A percentile compares a stretch with the other conserved stretches of the same genome.
Conservation (phyloP, 2,113 vertebrate genomes). For the Oncorhynchus keta region DNA sequence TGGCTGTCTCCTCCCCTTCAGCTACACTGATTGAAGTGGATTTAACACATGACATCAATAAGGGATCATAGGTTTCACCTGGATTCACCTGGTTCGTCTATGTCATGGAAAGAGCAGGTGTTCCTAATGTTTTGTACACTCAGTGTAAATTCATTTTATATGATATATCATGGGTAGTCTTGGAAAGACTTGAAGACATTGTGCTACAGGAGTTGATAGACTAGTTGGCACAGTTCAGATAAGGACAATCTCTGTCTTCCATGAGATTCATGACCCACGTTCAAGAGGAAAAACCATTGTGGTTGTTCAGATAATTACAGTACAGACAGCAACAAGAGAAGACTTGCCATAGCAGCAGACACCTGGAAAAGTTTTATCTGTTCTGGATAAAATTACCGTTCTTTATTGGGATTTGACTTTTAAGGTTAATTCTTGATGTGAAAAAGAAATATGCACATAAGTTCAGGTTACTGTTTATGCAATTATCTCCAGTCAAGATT, state of each 20-base stretch:
- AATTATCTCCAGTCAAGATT: too few relatives aligned
- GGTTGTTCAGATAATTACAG: neutral
- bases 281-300: neutral
- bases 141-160: neutral
- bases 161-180: neutral
- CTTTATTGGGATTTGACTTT: too few relatives aligned
- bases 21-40: too few relatives aligned
- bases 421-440: too few relatives aligned
- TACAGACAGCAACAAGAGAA: neutral
- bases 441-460: too few relatives aligned
- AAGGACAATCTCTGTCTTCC: neutral
- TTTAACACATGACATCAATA: too few relatives aligned
- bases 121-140: neutral
- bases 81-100: too few relatives aligned
- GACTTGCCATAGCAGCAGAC: neutral
- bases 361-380: neutral
- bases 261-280: neutral
- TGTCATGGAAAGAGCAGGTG: too few relatives aligned
- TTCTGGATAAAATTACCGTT: neutral
- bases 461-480: too few relatives aligned
- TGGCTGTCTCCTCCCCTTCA: too few relatives aligned
- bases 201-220: constrained; percentile 1
- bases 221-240: neutral
- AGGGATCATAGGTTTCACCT: too few relatives aligned
- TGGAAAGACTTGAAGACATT: neutral